Conservation (phyloP, 2,797 vertebrate species). For the Ptychadena robeensis region DNA sequence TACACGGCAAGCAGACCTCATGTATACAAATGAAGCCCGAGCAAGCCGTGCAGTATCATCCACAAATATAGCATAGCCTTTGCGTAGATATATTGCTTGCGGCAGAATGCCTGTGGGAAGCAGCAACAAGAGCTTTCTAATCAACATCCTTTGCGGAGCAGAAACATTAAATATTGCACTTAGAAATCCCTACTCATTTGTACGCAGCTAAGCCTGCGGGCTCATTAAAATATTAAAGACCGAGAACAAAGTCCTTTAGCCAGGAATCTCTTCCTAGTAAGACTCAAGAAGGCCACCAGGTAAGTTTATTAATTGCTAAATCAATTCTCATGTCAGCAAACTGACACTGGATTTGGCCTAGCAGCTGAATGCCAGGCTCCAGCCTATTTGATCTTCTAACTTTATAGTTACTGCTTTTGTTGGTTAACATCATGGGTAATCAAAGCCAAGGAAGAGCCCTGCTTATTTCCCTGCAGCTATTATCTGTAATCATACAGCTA, state of each 20-base stretch:
- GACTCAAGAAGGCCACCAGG: conserved; percentile 63
- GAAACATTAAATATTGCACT: conserved; percentile 67
- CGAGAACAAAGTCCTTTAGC: conserved; percentile 67
- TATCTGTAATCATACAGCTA: conserved; percentile 34
- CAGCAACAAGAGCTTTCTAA: conserved; percentile 73
- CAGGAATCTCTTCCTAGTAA: conserved; percentile 60
- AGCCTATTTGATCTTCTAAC: conserved; percentile 62
- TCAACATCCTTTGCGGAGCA: conserved; percentile 70
- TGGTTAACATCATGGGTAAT: conserved; percentile 45
- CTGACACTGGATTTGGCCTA: conserved; percentile 53
- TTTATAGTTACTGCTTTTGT: conserved; percentile 44
- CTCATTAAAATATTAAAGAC: conserved; percentile 72
- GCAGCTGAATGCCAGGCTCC: conserved; percentile 9
- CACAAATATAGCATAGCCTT: conserved; percentile 64
- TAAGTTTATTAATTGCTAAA: conserved; percentile 63
- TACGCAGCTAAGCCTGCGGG: conserved; percentile 66
- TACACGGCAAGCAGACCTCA: conserved; percentile 19
- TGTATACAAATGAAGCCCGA: conserved; percentile 27
- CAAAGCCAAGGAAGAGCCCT: conserved; percentile 37
- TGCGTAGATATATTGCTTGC: conserved; percentile 70
- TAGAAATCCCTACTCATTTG: conserved; percentile 66
- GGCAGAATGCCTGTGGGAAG: conserved; percentile 69
- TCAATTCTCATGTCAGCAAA: conserved; percentile 69
- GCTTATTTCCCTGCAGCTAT: conserved; percentile 44
- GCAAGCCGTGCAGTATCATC: conserved; percentile 54